Evolutionary conservation across 2,797 vertebrate genomes (phyloP).

Genomic region (Triplophysa bombifrons): DNA sequence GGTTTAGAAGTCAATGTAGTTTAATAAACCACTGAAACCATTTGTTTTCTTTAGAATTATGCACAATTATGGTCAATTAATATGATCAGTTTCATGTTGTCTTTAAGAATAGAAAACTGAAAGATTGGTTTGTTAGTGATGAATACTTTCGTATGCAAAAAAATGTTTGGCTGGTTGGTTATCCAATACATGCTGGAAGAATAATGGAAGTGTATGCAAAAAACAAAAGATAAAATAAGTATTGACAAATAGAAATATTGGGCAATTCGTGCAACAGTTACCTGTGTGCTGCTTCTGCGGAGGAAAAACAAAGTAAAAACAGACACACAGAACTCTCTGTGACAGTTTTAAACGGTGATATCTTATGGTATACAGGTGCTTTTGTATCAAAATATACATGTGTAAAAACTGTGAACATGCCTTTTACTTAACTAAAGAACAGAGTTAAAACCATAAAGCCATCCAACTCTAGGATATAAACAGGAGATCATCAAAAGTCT

Average conservation of each 20-base stretch:
- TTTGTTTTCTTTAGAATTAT: neutral
- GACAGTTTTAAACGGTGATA: conserved; percentile 9
- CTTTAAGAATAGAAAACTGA: neutral
- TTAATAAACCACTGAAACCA: neutral
- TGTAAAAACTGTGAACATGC: no score
- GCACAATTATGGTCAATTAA: neutral
- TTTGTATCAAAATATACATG: no score
- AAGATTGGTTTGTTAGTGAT: neutral
- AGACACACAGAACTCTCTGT: conserved; percentile 39
- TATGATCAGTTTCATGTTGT: neutral
- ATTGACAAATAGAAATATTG: neutral
- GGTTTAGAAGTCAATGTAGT: neutral
- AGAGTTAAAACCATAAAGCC: neutral
- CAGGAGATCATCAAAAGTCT: neutral
- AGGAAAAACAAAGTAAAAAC: conserved; percentile 44
- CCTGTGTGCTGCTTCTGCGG: conserved; percentile 29
- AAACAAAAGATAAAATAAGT: neutral
- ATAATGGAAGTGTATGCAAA: neutral
- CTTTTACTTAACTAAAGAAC: no score
- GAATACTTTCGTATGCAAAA: neutral
- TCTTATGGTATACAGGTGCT: conserved; percentile 8
- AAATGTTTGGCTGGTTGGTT: neutral
- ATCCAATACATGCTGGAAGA: neutral
- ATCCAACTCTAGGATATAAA: neutral
- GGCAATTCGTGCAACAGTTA: conserved; percentile 9